Percentiles rank a stretch among this genome's conserved stretches.
These are phyloP conservation scores for Piscicola geometra DNA, from an alignment of 2,888 invertebrate genomes.

Conservation along the genomic window DNA sequence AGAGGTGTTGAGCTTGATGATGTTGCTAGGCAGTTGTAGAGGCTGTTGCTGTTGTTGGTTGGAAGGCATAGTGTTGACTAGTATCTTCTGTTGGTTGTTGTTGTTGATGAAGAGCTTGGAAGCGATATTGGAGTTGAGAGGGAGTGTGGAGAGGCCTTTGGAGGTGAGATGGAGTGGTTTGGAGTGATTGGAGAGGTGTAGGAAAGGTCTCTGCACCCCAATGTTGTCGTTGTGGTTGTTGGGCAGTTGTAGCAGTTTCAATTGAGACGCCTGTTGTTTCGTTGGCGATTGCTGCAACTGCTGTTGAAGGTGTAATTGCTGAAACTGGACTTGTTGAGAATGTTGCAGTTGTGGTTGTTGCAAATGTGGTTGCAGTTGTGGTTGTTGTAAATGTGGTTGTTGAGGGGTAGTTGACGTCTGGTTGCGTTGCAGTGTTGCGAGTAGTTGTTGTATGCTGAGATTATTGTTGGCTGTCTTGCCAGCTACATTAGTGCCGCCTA, in stretches of 20 bases:
- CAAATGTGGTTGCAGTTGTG: not conserved
- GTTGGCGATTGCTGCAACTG: not conserved
- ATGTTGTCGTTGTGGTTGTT: not conserved
- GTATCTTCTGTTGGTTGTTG: not conserved
- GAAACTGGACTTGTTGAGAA: not conserved
- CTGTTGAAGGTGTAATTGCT: not conserved
- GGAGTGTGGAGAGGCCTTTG: too few species aligned
- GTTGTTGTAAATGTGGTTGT: not conserved
- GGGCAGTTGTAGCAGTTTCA: conserved; percentile 1
- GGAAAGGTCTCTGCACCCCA: not conserved
- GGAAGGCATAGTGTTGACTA: not conserved
- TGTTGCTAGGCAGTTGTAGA: not conserved
- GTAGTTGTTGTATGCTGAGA: not conserved
- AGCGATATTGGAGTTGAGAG: too few species aligned
- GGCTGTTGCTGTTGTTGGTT: not conserved
- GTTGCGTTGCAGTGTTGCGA: not conserved
- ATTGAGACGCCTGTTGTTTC: not conserved
- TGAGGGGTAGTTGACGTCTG: not conserved
- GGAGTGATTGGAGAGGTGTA: not conserved
- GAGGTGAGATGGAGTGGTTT: too few species aligned
- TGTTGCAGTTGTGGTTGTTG: conserved; percentile 3
- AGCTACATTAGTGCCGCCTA: not conserved
- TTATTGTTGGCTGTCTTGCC: not conserved
- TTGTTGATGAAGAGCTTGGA: not conserved
- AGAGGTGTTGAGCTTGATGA: not conserved